Evolutionary conservation across 2,797 vertebrate species (phyloP).

Genomic region (Lates japonicus): DNA sequence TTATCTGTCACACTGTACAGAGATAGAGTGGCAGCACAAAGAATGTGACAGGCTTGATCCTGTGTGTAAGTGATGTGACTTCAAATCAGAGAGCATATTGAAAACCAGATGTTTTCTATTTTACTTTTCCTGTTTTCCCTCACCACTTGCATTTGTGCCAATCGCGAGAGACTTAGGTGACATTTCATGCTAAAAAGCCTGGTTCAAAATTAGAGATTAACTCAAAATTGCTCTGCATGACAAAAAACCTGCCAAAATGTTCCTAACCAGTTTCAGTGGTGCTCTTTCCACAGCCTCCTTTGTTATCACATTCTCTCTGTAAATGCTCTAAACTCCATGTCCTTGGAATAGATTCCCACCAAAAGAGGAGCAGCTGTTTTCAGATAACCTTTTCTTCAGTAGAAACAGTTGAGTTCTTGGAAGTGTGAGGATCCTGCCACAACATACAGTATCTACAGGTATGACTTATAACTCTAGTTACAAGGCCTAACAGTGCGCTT

Average conservation of each 20-base stretch:
- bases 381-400: constrained; percentile 38
- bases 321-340: constrained; percentile 24
- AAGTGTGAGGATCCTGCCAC: constrained; percentile 32
- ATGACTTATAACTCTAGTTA: background rate
- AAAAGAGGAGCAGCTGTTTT: constrained; percentile 36
- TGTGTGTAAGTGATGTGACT: constrained; percentile 63
- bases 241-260: constrained; percentile 35
- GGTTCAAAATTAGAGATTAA: constrained; percentile 40
- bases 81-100: constrained; percentile 57
- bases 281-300: constrained; percentile 15
- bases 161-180: constrained; percentile 25
- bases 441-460: constrained; percentile 15
- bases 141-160: constrained; percentile 34
- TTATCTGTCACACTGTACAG: background rate
- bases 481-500: background rate
- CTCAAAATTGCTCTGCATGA: constrained; percentile 34
- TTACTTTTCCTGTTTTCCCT: constrained; percentile 66
- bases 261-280: constrained; percentile 1
- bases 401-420: constrained; percentile 29
- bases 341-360: constrained; percentile 55
- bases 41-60: constrained; percentile 36
- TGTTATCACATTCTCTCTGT: constrained; percentile 52
- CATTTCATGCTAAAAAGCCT: constrained; percentile 34
- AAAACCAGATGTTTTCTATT: constrained; percentile 77
- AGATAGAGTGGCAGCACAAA: constrained; percentile 21